Conservation (phyloP, 2,797 vertebrate species). For the Gouania willdenowi region DNA sequence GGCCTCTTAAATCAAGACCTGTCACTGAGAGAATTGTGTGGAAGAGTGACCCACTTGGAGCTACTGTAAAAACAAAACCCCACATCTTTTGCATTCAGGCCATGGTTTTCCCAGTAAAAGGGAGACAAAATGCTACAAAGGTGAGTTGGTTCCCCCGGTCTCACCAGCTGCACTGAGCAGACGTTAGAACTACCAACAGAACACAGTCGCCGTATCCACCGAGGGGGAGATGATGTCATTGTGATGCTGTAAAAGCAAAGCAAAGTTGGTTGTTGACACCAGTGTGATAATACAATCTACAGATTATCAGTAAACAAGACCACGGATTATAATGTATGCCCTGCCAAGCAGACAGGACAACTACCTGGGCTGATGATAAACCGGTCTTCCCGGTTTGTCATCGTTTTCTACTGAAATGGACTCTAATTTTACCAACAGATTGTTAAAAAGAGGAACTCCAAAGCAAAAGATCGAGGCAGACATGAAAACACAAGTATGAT, state of each 20-base stretch:
- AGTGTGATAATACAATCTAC: conserved; percentile 35
- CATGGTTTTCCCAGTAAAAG: conserved; percentile 15
- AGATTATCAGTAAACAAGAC: conserved; percentile 18
- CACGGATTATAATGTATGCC: conserved; percentile 21
- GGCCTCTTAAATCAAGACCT: conserved; percentile 11
- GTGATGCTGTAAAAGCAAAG: conserved; percentile 49
- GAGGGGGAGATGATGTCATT: conserved; percentile 20
- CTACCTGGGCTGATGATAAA: conserved; percentile 22
- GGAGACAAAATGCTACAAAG: conserved; percentile 28
- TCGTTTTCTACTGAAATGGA: conserved; percentile 37
- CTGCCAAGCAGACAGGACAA: conserved; percentile 18
- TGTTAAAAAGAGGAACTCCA: conserved; percentile 49
- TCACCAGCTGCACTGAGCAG: conserved; percentile 6
- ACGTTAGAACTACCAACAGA: neutral
- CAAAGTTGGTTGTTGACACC: conserved; percentile 25
- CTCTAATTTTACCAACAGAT: conserved; percentile 46
- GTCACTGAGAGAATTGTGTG: conserved; percentile 19
- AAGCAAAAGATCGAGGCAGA: conserved; percentile 40
- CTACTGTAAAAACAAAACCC: conserved; percentile 18
- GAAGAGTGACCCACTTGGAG: conserved; percentile 9
- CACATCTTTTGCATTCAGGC: conserved; percentile 19
- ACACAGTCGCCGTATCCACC: conserved; percentile 1
- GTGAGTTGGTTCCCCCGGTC: conserved; percentile 19
- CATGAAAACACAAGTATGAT: conserved; percentile 50
- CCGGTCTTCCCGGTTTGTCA: conserved; percentile 17